phyloP scores from a whole-genome alignment of 2,888 invertebrate genomes.

The Ommatoiulus sabulosus region DNA sequence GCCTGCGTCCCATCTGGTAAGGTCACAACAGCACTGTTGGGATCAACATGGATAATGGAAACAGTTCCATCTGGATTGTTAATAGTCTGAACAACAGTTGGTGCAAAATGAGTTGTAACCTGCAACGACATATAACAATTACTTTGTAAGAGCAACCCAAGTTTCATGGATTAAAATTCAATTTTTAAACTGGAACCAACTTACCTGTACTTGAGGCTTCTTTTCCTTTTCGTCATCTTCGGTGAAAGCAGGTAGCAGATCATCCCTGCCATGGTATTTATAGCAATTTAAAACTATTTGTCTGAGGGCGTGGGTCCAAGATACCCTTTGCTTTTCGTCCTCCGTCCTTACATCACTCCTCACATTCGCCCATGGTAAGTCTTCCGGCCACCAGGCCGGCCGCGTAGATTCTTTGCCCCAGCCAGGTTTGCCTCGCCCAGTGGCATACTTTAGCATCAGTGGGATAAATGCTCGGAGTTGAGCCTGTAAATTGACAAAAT shows the following conservation, averaged over 20 bases:
- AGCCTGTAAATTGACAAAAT: slow-evolving; percentile 71
- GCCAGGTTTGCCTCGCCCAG: slow-evolving; percentile 94
- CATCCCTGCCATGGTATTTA: slow-evolving; percentile 96
- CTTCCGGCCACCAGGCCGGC: slow-evolving; percentile 98
- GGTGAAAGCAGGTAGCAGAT: slow-evolving; percentile 91
- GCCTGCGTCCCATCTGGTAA: slow-evolving; percentile 96
- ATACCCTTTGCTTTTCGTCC: slow-evolving; percentile 97
- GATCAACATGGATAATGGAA: slow-evolving; percentile 95
- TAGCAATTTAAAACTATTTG: slow-evolving; percentile 98
- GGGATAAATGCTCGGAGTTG: slow-evolving; percentile 97
- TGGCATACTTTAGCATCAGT: slow-evolving; percentile 97
- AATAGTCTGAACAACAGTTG: slow-evolving; percentile 93
- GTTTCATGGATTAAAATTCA: neutral
- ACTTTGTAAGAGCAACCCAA: neutral
- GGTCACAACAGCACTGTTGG: slow-evolving; percentile 92
- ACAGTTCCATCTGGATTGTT: slow-evolving; percentile 97
- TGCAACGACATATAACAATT: neutral
- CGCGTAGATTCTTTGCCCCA: slow-evolving; percentile 97
- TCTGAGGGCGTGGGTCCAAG: slow-evolving; percentile 96
- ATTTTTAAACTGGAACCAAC: slow-evolving; percentile 32
- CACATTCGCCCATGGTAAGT: slow-evolving; percentile 98
- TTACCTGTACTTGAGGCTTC: slow-evolving; percentile 76
- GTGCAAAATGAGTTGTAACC: slow-evolving; percentile 76
- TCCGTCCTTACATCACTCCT: slow-evolving; percentile 96
- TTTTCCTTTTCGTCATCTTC: slow-evolving; percentile 81